Conservation (phyloP, 2,797 vertebrate genomes). For the Lithobates sylvaticus region DNA sequence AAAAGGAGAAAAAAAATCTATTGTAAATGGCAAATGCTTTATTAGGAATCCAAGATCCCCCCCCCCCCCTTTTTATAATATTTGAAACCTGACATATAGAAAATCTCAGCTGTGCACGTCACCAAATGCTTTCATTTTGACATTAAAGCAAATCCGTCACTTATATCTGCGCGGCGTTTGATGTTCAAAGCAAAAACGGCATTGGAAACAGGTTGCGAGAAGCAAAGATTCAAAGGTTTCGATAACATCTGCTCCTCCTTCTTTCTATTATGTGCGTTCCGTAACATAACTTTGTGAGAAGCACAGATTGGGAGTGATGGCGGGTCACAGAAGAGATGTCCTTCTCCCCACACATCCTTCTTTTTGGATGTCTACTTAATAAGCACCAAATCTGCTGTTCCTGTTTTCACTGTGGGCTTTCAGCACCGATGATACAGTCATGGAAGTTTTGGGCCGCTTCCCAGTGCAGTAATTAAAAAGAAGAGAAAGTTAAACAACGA, state of each 20-base stretch:
- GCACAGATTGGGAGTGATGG: conserved; percentile 32
- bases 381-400: not conserved
- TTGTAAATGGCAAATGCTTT: conserved; percentile 24
- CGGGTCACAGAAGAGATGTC: conserved; percentile 34
- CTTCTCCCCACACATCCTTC: not conserved
- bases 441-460: conserved; percentile 33
- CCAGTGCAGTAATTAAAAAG: conserved; percentile 52
- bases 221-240: conserved; percentile 2
- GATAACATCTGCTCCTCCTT: conserved; percentile 17
- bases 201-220: conserved; percentile 1
- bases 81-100: conserved; percentile 24
- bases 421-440: conserved; percentile 23
- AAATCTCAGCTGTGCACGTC: not conserved
- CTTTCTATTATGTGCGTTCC: conserved; percentile 23
- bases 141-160: conserved; percentile 44
- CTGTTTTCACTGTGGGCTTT: conserved; percentile 20
- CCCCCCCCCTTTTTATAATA: not conserved
- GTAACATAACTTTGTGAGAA: conserved; percentile 32
- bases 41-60: not conserved
- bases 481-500: conserved; percentile 52
- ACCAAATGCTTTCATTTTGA: conserved; percentile 37
- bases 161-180: conserved; percentile 8
- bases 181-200: conserved; percentile 31
- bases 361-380: conserved; percentile 19
- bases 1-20: conserved; percentile 1